Conservation (phyloP, 2,888 invertebrate species). For the Phaonia tiefii region DNA sequence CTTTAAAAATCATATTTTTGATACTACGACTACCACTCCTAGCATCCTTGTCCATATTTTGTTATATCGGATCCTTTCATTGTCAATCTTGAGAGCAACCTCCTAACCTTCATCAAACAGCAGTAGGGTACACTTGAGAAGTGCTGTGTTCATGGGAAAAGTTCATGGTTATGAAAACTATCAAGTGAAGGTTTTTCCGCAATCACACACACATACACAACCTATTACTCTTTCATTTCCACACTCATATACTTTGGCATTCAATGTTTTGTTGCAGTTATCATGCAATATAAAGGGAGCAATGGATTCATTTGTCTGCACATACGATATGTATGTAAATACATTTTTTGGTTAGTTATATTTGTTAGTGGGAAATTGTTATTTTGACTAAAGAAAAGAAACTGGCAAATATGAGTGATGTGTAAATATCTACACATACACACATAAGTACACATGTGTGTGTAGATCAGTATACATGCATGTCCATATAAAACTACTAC, state of each 20-base stretch:
- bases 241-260: background rate
- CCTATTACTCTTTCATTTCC: background rate
- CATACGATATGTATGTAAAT: background rate
- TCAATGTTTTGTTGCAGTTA: background rate
- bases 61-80: background rate
- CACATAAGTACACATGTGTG: constrained; percentile 40
- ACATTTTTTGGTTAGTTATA: constrained; percentile 7
- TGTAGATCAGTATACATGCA: too few relatives aligned
- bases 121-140: background rate
- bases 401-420: constrained; percentile 62
- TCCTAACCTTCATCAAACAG: background rate
- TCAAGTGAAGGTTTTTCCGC: constrained; percentile 59
- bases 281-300: background rate
- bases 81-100: background rate
- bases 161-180: constrained; percentile 64
- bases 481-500: constrained; percentile 27
- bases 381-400: constrained; percentile 57
- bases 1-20: too few relatives aligned
- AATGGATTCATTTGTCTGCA: background rate
- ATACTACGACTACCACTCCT: too few relatives aligned
- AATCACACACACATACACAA: constrained; percentile 3
- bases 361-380: constrained; percentile 30
- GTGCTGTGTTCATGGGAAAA: constrained; percentile 52
- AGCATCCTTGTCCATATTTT: too few relatives aligned
- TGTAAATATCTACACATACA: constrained; percentile 53